Base-by-base conservation (phyloP, 2,113 vertebrate species). In the Malurus alboscapulatus region DNA sequence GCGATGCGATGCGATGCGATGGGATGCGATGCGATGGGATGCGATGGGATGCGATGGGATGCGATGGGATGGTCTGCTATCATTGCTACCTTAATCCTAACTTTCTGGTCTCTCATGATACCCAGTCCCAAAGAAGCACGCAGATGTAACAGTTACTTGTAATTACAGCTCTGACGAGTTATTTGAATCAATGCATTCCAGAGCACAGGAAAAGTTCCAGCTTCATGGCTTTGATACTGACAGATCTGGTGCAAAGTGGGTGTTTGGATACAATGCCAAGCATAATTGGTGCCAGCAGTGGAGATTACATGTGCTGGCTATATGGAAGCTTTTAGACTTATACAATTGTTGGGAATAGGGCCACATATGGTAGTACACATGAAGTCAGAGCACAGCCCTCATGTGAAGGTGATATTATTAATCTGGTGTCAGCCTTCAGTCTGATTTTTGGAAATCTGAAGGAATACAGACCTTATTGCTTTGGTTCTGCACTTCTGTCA, bases 191-290 rank as follows among this genome's bases (percentile, higher is more conserved):
- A 69, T 83, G 85, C 91, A 92, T 94, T 96, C 93, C 95, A 96
- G 93, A 94, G 72, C 79, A 85, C 59, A 96, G 81, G 82, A 96
- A 94, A 93, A 93, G 93, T 87, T 96, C 84, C 95, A 96, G 82
- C 84, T 59, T 92, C 80, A 48, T 93, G 93, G 93, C 84, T 96
- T 93, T 93, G 89, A 84, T 96, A 77, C 88, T 93, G 95, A 95
- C 93, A 95, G 94, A 96, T 92, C 87, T 94, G 95, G 92, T 97
- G 92, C 83, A 94, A 94, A 96, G 94, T 95, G 92, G 93, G 95
- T 94, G 95, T 94, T 96, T 94, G 91, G 93, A 95, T 86, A 92
- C 93, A 95, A 96, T 93, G 95, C 94, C 94, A 96, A 94, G 91
- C 72, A 87, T 94, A 93, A 91, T 71, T 92, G 87, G 30, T 87